A percentile compares a stretch with the other conserved stretches of the same genome.
These are phyloP conservation scores for Scaptomyza reducta DNA, from an alignment of 2,888 invertebrate species.

Conservation along the genomic window DNA sequence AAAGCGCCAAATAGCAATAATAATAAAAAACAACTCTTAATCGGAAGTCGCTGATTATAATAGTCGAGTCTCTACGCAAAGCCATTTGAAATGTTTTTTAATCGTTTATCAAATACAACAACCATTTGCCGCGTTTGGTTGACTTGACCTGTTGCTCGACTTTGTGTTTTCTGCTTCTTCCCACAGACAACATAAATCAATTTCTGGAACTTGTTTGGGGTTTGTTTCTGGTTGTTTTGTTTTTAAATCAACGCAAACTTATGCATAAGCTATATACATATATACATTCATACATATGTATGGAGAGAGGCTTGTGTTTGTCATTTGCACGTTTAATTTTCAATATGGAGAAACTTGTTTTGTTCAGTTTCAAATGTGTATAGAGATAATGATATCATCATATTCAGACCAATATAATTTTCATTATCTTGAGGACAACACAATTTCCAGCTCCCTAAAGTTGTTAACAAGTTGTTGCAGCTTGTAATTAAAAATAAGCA, in stretches of 20 bases:
- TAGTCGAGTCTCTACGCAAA: slow-evolving; percentile 27
- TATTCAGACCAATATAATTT: slow-evolving; percentile 26
- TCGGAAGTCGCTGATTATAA: slow-evolving; percentile 12
- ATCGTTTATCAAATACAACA: slow-evolving; percentile 22
- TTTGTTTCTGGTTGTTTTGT: slow-evolving; percentile 10
- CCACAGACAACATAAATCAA: slow-evolving; percentile 25
- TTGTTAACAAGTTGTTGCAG: slow-evolving; percentile 28
- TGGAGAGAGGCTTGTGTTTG: slow-evolving; percentile 11
- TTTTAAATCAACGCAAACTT: background rate
- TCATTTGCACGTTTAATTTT: slow-evolving; percentile 24
- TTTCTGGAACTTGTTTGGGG: slow-evolving; percentile 26
- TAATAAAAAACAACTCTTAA: slow-evolving; percentile 21
- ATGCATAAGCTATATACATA: background rate
- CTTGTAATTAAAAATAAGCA: slow-evolving; percentile 42
- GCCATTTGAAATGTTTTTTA: slow-evolving; percentile 4
- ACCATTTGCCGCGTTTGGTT: slow-evolving; percentile 33
- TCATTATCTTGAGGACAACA: slow-evolving; percentile 25
- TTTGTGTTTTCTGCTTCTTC: slow-evolving; percentile 40
- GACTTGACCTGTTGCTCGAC: slow-evolving; percentile 61
- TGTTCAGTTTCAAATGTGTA: background rate
- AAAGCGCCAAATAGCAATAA: slow-evolving; percentile 6
- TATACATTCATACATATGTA: background rate
- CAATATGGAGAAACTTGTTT: slow-evolving; percentile 32
- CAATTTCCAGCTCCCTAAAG: slow-evolving; percentile 15
- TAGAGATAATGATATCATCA: slow-evolving; percentile 41